phyloP scores from a whole-genome alignment of 2,888 invertebrate genomes.

The Oligia latruncula region DNA sequence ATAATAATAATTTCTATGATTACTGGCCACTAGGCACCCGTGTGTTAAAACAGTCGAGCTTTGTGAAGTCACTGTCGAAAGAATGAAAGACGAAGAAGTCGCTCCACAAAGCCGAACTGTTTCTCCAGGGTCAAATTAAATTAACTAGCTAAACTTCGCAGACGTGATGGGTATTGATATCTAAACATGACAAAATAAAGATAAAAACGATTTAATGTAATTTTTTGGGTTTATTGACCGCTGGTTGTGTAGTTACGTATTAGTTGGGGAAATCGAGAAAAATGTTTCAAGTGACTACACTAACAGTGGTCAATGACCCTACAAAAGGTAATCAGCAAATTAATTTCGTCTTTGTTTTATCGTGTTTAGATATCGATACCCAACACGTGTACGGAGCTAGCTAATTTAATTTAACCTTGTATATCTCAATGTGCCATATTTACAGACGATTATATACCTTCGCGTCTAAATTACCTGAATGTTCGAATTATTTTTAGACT shows the following conservation, averaged over 20 bases:
- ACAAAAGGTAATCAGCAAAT: neutral
- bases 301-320: neutral
- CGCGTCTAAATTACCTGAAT: constrained; percentile 36
- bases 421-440: neutral
- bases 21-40: no score
- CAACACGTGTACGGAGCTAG: neutral
- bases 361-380: neutral
- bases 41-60: neutral
- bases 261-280: neutral
- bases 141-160: no score
- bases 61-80: neutral
- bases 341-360: neutral
- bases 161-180: no score
- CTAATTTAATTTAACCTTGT: neutral
- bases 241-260: no score
- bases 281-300: neutral
- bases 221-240: no score
- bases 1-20: no score
- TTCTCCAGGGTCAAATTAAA: neutral
- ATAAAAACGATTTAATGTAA: no score
- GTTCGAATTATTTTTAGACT: constrained; percentile 90
- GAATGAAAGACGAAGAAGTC: constrained; percentile 1
- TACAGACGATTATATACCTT: constrained; percentile 14
- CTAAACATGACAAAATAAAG: neutral
- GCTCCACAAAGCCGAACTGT: neutral